Evolutionary conservation across 2,888 invertebrate genomes (phyloP), one percentile per base, ranked within the genome.

Genomic region (Eupelmus urozonus): DNA sequence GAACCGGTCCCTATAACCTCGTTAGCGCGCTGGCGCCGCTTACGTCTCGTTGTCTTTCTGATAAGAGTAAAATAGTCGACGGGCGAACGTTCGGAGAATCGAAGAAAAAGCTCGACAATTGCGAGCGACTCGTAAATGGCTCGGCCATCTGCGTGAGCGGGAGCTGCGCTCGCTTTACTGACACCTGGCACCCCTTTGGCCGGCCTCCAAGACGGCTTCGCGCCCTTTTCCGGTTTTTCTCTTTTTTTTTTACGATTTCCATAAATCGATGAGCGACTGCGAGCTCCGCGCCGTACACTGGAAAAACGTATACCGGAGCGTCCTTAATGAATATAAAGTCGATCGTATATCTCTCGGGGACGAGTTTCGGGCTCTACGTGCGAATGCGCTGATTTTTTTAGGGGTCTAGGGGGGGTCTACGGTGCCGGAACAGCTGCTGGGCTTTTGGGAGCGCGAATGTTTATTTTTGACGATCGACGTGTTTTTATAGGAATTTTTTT

Each of bases 101-200:
- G 65, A 40, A 55, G 57, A 11, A 69, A 45, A 57, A 69, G 55
- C 69, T 34, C 34, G 69, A 69, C 69, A 11, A 57, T 67, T 40
- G 25, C 25, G 34, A 49, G 29, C 27, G 29, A n/a, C 60, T 63
- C 25, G 42, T 63, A 63, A 63, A 13, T 40, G 27, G 53, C 53
- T 27, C 62, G 18, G 25, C 11, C 57, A 49, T 66, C 49, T 59
- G 72, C 4, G 55, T 16, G 49, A 20, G 34, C 40, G 18, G 11
- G 29, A 20, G 7, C 40, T 1, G 42, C 27, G 18, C 59, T n/a
- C n/a, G n/a, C n/a, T n/a, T 18, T 76, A 42, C 62, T 62, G 62
- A 76, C 67, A 76, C 69, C 75, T 69, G 75, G 69, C 53, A 69
- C 62, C 51, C 13, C 51, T 45, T 45, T 75, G 75, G 75, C 75